Base-by-base conservation (phyloP, 2,113 vertebrate species). In the Turdus rufiventris region DNA sequence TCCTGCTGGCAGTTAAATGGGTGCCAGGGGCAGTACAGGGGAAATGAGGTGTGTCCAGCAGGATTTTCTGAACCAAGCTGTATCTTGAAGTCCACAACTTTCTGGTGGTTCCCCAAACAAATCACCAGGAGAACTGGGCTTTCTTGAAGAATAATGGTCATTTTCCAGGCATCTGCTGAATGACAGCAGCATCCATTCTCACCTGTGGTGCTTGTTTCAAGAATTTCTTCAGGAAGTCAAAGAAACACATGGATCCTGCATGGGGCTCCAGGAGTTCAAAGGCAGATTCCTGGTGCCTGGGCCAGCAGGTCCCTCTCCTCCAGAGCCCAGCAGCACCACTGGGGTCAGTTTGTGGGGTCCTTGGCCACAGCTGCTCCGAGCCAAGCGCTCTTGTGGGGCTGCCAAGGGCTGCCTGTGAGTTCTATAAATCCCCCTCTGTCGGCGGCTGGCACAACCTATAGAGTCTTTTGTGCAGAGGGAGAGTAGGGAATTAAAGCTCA, bases 371-470 rank as follows among this genome's bases (percentile, higher is more conserved):
- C 61, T 65, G 28, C 85, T 14, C 4, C 2, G 16, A 40, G 60
- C 17, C 6, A 8, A 50, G 28, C 2, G 6, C 86, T 74, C 80
- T 20, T 8, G 16, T 8, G 38, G 63, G 13, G 25, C 60, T 60
- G 40, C 70, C 16, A 6, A 2, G 20, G 12, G 34, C 4, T 9
- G 57, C 15, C 66, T 60, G 36, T 14, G 18, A 10, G 74, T 85
- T 78, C 97, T 98, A 99, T 50, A 99, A 98, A 80, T 99, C 99
- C 81, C 99, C 99, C 12, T 99, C 99, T 71, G 98, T 96, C 2
- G 99, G 99, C 2, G 99, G 99, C 96, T 99, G 98, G 97, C 99
- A 99, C 88, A 99, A 97, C 97, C 98, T 98, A 91, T 99, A 99
- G 86, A 99, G 98, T 89, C 99, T 99, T 83, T n/a, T 61, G 40